Percentiles rank a stretch among this genome's conserved stretches.
Conservation (phyloP, 2,888 invertebrate genomes). For the Chymomyza caudatula region DNA sequence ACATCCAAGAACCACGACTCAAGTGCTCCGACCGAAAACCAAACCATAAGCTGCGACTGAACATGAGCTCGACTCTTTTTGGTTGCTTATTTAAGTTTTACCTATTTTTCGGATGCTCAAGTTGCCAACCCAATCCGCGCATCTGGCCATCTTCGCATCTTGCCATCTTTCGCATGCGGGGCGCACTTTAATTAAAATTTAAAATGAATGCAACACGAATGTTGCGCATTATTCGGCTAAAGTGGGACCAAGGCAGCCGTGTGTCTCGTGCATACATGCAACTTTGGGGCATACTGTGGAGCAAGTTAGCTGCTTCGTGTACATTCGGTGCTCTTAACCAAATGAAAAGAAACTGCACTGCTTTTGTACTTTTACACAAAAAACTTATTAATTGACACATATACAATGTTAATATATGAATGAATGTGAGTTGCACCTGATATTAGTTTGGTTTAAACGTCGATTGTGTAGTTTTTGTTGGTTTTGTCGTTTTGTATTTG, state of each 20-base stretch:
- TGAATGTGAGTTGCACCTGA: too few species aligned
- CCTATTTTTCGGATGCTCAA: constrained; percentile 1
- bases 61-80: not conserved
- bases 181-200: constrained; percentile 34
- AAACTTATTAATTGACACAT: too few species aligned
- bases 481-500: too few species aligned
- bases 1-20: not conserved
- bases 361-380: not conserved
- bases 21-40: not conserved
- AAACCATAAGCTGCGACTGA: not conserved
- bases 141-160: not conserved
- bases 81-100: not conserved
- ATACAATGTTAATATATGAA: too few species aligned
- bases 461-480: too few species aligned
- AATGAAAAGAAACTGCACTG: not conserved
- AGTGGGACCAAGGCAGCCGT: not conserved
- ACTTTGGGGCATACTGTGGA: not conserved
- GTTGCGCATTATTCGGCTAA: not conserved
- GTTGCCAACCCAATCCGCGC: not conserved
- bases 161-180: not conserved
- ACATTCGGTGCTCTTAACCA: not conserved
- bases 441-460: too few species aligned
- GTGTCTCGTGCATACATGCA: not conserved
- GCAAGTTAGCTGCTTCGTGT: not conserved
- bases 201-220: constrained; percentile 26